These are phyloP conservation scores for Scophthalmus maximus DNA, from an alignment of 2,113 vertebrate species.

Conservation along the genomic window DNA sequence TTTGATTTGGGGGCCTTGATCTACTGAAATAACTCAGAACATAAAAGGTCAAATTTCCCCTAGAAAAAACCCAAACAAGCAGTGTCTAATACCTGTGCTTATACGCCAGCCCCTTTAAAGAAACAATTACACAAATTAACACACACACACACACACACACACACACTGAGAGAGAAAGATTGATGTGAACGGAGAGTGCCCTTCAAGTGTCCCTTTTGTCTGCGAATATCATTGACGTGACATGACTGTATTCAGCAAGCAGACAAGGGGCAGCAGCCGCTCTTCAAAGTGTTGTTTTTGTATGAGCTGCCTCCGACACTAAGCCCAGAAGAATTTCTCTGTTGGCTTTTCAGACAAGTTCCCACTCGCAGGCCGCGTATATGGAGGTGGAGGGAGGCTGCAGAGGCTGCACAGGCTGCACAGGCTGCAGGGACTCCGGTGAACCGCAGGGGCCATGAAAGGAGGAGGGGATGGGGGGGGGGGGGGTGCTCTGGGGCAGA, in stretches of 20 bases:
- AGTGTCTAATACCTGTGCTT: neutral
- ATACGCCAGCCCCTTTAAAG: neutral
- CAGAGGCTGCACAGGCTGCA: conserved; percentile 50
- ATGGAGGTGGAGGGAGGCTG: conserved; percentile 53
- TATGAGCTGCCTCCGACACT: conserved; percentile 63
- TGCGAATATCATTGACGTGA: neutral
- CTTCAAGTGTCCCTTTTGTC: neutral
- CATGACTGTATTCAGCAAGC: too few relatives aligned
- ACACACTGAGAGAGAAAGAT: neutral
- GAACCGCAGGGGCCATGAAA: conserved; percentile 69
- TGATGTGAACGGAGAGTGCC: neutral
- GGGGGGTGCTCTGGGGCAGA: conserved; percentile 57
- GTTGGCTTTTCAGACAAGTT: conserved; percentile 81
- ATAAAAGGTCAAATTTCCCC: too few relatives aligned
- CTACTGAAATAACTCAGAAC: too few relatives aligned
- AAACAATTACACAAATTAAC: neutral
- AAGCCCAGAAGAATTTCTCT: conserved; percentile 82
- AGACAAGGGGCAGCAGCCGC: conserved; percentile 11
- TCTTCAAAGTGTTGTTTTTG: conserved; percentile 62
- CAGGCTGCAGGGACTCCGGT: conserved; percentile 33
- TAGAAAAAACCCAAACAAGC: too few relatives aligned
- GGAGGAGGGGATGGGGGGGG: conserved; percentile 28
- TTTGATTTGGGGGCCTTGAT: too few relatives aligned
- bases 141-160: neutral
- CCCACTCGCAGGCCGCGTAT: conserved; percentile 79